These are phyloP conservation scores for Danio jaintianensis DNA, from an alignment of 2,797 vertebrate species.

Conservation along the genomic window DNA sequence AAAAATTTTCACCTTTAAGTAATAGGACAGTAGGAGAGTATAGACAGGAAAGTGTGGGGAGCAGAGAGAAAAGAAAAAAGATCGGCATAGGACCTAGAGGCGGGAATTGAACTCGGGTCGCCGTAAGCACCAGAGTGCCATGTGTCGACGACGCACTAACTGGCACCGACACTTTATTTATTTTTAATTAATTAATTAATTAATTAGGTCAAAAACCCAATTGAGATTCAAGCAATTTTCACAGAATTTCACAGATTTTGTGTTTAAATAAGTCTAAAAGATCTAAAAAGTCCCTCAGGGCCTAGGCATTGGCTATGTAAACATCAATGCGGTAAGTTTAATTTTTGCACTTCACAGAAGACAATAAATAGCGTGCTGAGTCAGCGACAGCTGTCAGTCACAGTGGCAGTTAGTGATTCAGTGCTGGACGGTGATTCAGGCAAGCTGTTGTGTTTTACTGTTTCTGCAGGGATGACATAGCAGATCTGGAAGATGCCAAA, in stretches of 20 bases:
- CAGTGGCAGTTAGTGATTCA: slow-evolving; percentile 47
- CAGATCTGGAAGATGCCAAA: slow-evolving; percentile 97
- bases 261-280: not conserved
- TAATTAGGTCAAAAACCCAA: too few relatives aligned
- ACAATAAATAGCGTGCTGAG: slow-evolving; percentile 25
- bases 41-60: too few relatives aligned
- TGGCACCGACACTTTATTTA: too few relatives aligned
- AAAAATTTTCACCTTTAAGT: too few relatives aligned
- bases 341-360: not conserved
- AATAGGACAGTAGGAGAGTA: too few relatives aligned
- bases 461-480: slow-evolving; percentile 91
- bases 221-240: too few relatives aligned
- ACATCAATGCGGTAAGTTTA: not conserved
- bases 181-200: too few relatives aligned
- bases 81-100: too few relatives aligned
- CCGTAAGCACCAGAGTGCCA: too few relatives aligned
- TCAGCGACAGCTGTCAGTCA: slow-evolving; percentile 45
- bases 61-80: too few relatives aligned
- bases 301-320: not conserved
- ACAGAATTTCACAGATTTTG: not conserved
- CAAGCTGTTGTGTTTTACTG: slow-evolving; percentile 46
- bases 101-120: too few relatives aligned
- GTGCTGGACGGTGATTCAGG: slow-evolving; percentile 38
- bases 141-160: too few relatives aligned
- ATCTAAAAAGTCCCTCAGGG: not conserved